Percentiles rank a stretch among this genome's conserved stretches.
Conservation (phyloP, 2,888 invertebrate species). For the Andrena dorsata region DNA sequence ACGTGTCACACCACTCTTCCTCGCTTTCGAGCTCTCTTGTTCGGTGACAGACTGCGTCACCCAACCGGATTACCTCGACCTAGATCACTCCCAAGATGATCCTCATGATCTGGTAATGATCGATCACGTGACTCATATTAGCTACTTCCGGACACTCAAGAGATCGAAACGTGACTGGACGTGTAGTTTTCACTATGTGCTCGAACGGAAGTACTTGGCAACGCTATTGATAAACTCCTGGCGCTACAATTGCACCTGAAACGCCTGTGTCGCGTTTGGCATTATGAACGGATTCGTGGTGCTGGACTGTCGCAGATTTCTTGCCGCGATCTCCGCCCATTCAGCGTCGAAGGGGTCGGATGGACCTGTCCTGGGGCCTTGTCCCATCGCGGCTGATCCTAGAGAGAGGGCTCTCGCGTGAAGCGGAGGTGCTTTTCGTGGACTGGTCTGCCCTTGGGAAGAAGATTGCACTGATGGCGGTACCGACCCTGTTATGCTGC, state of each 20-base stretch:
- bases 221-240: slow-evolving; percentile 80
- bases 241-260: slow-evolving; percentile 88
- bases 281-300: slow-evolving; percentile 88
- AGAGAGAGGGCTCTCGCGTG: slow-evolving; percentile 86
- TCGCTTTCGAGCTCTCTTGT: slow-evolving; percentile 19
- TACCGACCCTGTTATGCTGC: slow-evolving; percentile 89
- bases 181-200: slow-evolving; percentile 75
- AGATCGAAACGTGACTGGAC: slow-evolving; percentile 64
- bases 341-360: slow-evolving; percentile 94
- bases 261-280: slow-evolving; percentile 86
- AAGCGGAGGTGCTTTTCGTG: slow-evolving; percentile 87
- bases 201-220: slow-evolving; percentile 80
- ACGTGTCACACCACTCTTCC: neutral
- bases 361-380: slow-evolving; percentile 70
- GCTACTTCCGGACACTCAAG: slow-evolving; percentile 69
- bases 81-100: neutral
- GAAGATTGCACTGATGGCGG: slow-evolving; percentile 83
- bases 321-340: slow-evolving; percentile 90
- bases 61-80: slow-evolving; percentile 4
- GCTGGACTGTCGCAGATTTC: slow-evolving; percentile 85
- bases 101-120: neutral
- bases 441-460: slow-evolving; percentile 72
- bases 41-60: neutral
- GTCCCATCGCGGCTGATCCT: slow-evolving; percentile 85
- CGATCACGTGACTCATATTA: slow-evolving; percentile 34